A percentile compares a stretch with the other conserved stretches of the same genome.
These are phyloP conservation scores for Thecophora atra DNA, from an alignment of 2,888 invertebrate genomes.

Conservation along the genomic window DNA sequence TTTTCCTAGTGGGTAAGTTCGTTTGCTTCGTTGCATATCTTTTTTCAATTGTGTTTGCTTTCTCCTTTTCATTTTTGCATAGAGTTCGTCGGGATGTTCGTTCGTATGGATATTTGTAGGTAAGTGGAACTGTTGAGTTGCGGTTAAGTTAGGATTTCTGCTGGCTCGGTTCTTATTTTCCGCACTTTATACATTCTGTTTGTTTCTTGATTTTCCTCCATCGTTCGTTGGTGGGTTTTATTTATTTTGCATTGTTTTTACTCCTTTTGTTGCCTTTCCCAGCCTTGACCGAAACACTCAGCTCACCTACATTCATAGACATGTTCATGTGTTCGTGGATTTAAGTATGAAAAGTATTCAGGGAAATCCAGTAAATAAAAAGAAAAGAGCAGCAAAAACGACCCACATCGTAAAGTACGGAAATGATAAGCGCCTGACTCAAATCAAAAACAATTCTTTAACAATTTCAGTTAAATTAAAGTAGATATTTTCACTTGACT, in stretches of 20 bases:
- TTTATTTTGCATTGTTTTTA: too few relatives aligned
- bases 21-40: background rate
- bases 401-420: background rate
- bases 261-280: background rate
- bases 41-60: background rate
- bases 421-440: background rate
- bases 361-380: background rate
- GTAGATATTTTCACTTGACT: constrained; percentile 22
- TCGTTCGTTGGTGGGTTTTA: too few relatives aligned
- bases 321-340: background rate
- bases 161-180: background rate
- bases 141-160: constrained; percentile 3
- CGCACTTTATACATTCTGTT: background rate
- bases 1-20: background rate
- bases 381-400: background rate
- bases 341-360: background rate
- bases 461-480: constrained; percentile 45
- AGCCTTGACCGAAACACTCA: constrained; percentile 10
- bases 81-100: background rate
- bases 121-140: background rate
- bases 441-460: constrained; percentile 1
- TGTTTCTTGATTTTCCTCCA: background rate
- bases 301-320: constrained; percentile 11
- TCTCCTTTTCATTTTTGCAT: background rate
- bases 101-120: background rate